A percentile compares a stretch with the other conserved stretches of the same genome.
phyloP scores from a whole-genome alignment of 2,797 vertebrate genomes.

The Helarctos malayanus region DNA sequence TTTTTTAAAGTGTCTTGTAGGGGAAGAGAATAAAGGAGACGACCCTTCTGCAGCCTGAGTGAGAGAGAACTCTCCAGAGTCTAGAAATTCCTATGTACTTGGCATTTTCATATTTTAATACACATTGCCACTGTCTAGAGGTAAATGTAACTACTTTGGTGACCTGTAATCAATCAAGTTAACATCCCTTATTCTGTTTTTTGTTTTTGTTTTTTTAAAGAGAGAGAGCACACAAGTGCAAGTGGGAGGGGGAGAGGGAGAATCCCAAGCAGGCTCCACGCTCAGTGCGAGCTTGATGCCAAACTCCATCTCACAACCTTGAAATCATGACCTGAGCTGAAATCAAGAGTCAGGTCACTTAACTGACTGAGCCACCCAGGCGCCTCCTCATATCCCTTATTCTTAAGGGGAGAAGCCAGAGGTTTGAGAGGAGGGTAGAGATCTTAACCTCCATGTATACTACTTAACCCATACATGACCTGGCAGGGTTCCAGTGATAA shows the following conservation, averaged over 20 bases:
- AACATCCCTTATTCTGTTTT: background rate
- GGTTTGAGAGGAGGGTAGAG: background rate
- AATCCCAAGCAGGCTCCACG: background rate
- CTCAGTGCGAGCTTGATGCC: too few relatives aligned
- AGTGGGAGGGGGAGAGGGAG: background rate
- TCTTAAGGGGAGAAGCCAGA: background rate
- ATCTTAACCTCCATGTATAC: background rate
- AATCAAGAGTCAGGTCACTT: background rate
- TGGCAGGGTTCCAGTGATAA: background rate
- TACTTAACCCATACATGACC: background rate
- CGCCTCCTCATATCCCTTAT: background rate
- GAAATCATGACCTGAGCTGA: background rate
- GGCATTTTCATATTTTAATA: background rate
- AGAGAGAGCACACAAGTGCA: too few relatives aligned
- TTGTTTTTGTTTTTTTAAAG: background rate
- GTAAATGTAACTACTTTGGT: background rate
- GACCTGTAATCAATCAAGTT: background rate
- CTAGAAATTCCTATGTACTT: background rate
- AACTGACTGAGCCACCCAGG: background rate
- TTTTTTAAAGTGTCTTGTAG: background rate
- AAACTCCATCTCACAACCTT: too few relatives aligned
- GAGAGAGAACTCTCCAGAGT: background rate
- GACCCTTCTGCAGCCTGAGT: background rate
- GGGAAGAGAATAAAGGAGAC: background rate
- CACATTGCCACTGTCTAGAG: background rate